phyloP scores from a whole-genome alignment of 2,888 invertebrate species.

The Limulus polyphemus region DNA sequence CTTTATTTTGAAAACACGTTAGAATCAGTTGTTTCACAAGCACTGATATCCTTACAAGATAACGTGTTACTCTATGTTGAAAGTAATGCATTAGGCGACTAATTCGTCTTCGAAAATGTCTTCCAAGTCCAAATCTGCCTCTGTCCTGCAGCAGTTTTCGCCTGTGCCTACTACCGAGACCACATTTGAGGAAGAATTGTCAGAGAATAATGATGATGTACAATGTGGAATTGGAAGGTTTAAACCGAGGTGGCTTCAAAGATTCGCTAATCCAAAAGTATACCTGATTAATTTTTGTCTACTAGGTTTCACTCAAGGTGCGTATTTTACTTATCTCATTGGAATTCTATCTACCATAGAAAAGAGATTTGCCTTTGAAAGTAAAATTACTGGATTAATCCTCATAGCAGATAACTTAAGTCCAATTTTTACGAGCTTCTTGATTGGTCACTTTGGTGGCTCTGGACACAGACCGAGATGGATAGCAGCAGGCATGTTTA shows the following conservation, averaged over 20 bases:
- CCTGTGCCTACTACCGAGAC: neutral
- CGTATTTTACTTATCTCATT: slow-evolving; percentile 20
- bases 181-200: neutral
- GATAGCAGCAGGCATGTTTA: slow-evolving; percentile 14
- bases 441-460: slow-evolving; percentile 22
- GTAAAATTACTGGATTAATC: slow-evolving; percentile 19
- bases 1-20: too few species aligned
- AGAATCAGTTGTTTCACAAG: too few species aligned
- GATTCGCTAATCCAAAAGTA: slow-evolving; percentile 20
- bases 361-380: slow-evolving; percentile 21
- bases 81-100: too few species aligned
- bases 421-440: slow-evolving; percentile 7
- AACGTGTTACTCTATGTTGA: too few species aligned
- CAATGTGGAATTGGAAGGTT: slow-evolving; percentile 22
- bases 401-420: slow-evolving; percentile 21
- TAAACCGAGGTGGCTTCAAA: slow-evolving; percentile 24
- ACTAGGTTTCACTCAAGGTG: slow-evolving; percentile 20
- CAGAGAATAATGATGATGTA: slow-evolving; percentile 4
- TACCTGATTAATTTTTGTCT: slow-evolving; percentile 19
- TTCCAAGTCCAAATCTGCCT: too few species aligned
- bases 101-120: too few species aligned
- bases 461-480: slow-evolving; percentile 15
- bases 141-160: neutral
- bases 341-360: slow-evolving; percentile 22
- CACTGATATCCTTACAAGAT: too few species aligned